Percentiles rank a stretch among this genome's conserved stretches.
These are phyloP conservation scores for Danaus melanippus DNA, from an alignment of 1,140 invertebrate genomes.

Conservation along the genomic window DNA sequence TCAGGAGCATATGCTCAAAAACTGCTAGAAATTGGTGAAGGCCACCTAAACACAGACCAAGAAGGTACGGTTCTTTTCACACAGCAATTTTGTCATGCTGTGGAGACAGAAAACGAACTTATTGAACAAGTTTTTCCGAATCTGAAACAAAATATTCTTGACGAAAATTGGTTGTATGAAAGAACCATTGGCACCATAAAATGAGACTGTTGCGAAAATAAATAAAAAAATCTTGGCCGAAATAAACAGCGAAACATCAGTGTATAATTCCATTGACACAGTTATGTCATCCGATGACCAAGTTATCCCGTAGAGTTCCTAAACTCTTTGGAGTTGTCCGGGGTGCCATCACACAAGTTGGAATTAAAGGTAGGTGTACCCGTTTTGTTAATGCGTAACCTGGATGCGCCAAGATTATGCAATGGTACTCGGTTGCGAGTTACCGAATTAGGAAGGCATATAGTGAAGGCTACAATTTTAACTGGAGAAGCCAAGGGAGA, in stretches of 20 bases:
- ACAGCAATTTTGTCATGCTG: slow-evolving; percentile 30
- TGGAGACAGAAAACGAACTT: slow-evolving; percentile 26
- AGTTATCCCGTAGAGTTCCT: slow-evolving; percentile 29
- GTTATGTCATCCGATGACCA: slow-evolving; percentile 23
- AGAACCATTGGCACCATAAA: slow-evolving; percentile 33
- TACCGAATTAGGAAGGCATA: slow-evolving; percentile 19
- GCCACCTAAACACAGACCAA: slow-evolving; percentile 21
- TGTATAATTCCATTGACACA: slow-evolving; percentile 23
- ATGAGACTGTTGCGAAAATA: slow-evolving; percentile 28
- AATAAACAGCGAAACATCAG: slow-evolving; percentile 25
- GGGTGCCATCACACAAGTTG: slow-evolving; percentile 29
- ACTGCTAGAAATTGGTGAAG: slow-evolving; percentile 31
- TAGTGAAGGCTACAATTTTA: no score
- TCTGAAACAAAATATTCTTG: slow-evolving; percentile 28
- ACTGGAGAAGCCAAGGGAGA: slow-evolving; percentile 30
- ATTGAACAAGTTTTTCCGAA: slow-evolving; percentile 27
- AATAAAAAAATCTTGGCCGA: slow-evolving; percentile 30
- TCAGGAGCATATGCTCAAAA: slow-evolving; percentile 25
- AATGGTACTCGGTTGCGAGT: slow-evolving; percentile 26
- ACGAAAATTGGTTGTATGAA: slow-evolving; percentile 32
- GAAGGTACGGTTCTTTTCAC: slow-evolving; percentile 27
- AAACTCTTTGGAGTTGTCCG: slow-evolving; percentile 28
- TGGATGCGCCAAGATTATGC: slow-evolving; percentile 30
- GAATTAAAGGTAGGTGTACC: slow-evolving; percentile 25
- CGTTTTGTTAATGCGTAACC: slow-evolving; percentile 30